phyloP scores from a whole-genome alignment of 2,888 invertebrate species.

The Amiota minor region DNA sequence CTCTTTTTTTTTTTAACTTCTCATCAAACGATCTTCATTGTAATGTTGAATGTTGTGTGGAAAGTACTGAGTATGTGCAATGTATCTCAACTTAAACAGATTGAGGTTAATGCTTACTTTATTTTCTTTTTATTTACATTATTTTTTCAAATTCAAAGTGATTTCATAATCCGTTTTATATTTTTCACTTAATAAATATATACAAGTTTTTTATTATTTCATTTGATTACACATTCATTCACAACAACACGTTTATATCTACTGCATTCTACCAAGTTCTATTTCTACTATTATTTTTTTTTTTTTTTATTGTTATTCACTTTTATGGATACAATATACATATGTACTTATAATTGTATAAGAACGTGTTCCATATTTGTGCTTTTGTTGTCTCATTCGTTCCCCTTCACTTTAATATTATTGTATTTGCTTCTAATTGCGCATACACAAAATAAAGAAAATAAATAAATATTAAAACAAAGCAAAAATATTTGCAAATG shows the following conservation, averaged over 20 bases:
- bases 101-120: slow-evolving; percentile 12
- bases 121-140: neutral
- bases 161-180: slow-evolving; percentile 8
- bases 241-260: too few species aligned
- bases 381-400: slow-evolving; percentile 8
- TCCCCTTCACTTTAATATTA: neutral
- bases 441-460: neutral
- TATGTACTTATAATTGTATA: too few species aligned
- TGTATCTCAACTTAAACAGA: neutral
- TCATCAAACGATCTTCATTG: neutral
- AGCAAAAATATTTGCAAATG: slow-evolving; percentile 14
- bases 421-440: neutral
- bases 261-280: too few species aligned
- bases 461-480: neutral
- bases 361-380: slow-evolving; percentile 24
- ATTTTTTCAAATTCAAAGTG: neutral
- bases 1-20: neutral
- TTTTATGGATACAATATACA: too few species aligned
- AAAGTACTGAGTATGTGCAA: too few species aligned
- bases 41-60: too few species aligned
- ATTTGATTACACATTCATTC: neutral
- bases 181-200: too few species aligned
- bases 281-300: too few species aligned
- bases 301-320: too few species aligned
- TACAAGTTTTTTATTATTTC: slow-evolving; percentile 8